Conservation (phyloP, 2,888 invertebrate genomes). For the Metellina segmentata region DNA sequence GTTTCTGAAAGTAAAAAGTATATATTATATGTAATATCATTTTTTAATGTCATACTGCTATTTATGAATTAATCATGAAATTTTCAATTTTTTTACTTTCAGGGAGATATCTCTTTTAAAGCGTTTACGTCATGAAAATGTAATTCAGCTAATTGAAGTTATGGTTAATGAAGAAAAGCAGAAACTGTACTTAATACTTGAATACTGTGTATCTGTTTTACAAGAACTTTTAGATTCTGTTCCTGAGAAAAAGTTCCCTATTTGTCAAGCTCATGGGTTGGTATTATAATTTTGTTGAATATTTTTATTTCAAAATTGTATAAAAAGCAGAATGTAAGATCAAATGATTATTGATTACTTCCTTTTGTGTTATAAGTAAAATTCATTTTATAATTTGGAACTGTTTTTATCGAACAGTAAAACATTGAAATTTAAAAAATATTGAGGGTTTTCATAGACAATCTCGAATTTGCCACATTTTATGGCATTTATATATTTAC, state of each 20-base stretch:
- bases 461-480: too few relatives aligned
- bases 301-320: too few relatives aligned
- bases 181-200: conserved; percentile 99
- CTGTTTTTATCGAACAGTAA: neutral
- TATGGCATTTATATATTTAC: too few relatives aligned
- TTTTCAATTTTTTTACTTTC: conserved; percentile 79
- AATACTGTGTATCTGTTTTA: conserved; percentile 97
- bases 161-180: conserved; percentile 97
- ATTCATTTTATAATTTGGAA: neutral
- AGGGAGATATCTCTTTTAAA: conserved; percentile 93
- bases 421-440: too few relatives aligned
- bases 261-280: conserved; percentile 93
- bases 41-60: too few relatives aligned
- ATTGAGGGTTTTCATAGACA: too few relatives aligned
- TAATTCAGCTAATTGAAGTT: conserved; percentile 95
- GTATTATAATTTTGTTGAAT: conserved; percentile 67
- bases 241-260: conserved; percentile 93
- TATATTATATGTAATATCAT: too few relatives aligned
- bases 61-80: too few relatives aligned
- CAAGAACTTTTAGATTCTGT: conserved; percentile 96
- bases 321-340: too few relatives aligned
- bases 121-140: conserved; percentile 94
- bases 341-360: neutral
- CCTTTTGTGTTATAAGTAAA: neutral
- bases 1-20: too few relatives aligned